Evolutionary conservation across 2,797 vertebrate genomes (phyloP).

Genomic region (Bucorvus abyssinicus): DNA sequence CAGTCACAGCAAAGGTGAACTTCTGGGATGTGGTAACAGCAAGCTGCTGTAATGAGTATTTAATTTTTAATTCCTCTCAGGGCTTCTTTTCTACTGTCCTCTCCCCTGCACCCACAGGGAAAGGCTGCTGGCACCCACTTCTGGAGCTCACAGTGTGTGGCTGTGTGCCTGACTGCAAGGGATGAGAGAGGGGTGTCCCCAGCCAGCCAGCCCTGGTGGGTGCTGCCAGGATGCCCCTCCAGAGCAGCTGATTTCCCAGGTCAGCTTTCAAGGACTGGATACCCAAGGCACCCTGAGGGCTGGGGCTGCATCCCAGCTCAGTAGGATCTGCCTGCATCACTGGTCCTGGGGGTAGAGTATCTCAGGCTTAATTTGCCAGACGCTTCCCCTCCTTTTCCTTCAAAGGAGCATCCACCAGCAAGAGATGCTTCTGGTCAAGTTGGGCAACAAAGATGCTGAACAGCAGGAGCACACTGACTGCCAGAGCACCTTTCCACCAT

Average conservation of each 20-base stretch:
- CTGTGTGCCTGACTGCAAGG: neutral
- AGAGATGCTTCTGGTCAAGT: neutral
- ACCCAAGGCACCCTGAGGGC: neutral
- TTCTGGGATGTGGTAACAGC: neutral
- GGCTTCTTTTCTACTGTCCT: neutral
- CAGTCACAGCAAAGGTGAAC: neutral
- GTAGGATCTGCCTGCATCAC: neutral
- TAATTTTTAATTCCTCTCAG: constrained; percentile 23
- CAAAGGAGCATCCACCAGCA: neutral
- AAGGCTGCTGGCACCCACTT: neutral
- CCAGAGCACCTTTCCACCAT: neutral
- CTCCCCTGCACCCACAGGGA: neutral
- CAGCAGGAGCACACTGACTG: accelerated
- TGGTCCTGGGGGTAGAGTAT: neutral
- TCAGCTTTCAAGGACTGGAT: neutral
- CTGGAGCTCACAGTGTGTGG: neutral
- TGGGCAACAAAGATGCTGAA: neutral
- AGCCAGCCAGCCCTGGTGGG: neutral
- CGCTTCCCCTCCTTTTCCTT: neutral
- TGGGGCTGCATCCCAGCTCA: neutral
- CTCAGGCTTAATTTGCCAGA: neutral
- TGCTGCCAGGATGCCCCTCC: neutral
- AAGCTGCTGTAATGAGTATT: neutral
- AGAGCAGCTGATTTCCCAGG: neutral
- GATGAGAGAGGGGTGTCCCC: neutral